These are phyloP conservation scores for Romanomermis culicivorax DNA, from an alignment of 2,888 invertebrate species.

Conservation along the genomic window DNA sequence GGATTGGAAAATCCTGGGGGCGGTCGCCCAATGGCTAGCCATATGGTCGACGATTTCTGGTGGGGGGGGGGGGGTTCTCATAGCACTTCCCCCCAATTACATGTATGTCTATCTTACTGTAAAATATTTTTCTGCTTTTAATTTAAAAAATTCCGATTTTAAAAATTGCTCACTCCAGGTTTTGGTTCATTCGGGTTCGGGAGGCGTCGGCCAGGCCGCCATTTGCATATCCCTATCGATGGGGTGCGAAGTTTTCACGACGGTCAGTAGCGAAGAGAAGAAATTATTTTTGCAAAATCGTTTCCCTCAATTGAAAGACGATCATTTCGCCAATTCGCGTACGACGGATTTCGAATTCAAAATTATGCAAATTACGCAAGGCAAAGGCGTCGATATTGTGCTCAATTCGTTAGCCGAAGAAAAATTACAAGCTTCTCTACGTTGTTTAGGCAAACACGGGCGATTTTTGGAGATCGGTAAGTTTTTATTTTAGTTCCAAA, in stretches of 20 bases:
- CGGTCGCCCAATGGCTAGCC: too few species aligned
- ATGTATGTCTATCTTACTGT: too few species aligned
- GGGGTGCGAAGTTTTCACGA: constrained; percentile 67
- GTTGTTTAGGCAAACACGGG: constrained; percentile 73
- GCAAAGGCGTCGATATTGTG: constrained; percentile 64
- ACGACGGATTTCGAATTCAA: constrained; percentile 72
- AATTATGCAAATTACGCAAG: constrained; percentile 55
- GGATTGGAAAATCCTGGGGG: too few species aligned
- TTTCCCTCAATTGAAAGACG: constrained; percentile 56
- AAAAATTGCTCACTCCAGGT: too few species aligned
- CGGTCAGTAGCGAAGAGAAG: constrained; percentile 27
- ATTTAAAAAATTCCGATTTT: too few species aligned
- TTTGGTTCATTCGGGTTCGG: constrained; percentile 6
- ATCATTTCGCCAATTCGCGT: constrained; percentile 67
- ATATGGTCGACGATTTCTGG: too few species aligned
- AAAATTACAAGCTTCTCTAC: constrained; percentile 72
- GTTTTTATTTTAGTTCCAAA: too few species aligned
- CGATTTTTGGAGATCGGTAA: constrained; percentile 83
- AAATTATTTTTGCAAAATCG: constrained; percentile 52
- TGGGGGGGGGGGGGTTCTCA: too few species aligned
- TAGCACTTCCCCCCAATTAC: too few species aligned
- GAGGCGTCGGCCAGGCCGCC: constrained; percentile 80
- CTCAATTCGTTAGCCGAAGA: constrained; percentile 89
- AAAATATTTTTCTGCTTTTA: too few species aligned
- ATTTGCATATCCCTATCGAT: constrained; percentile 67